A percentile compares a stretch with the other conserved stretches of the same genome.
These are phyloP conservation scores for Saccopteryx bilineata DNA, from an alignment of 2,113 vertebrate genomes.

Conservation along the genomic window DNA sequence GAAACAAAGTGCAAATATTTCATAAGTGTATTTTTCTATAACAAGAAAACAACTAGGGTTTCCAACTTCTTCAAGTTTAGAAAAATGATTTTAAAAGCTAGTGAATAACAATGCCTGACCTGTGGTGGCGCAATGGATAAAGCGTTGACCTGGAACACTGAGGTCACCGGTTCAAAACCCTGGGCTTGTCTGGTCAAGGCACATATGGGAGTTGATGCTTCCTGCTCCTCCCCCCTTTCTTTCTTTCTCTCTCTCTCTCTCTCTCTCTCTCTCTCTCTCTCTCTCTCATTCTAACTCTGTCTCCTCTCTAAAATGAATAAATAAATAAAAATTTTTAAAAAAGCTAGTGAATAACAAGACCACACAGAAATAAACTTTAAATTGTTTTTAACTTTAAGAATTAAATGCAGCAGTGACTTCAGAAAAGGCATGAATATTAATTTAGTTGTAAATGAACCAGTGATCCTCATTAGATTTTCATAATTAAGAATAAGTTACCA, in stretches of 20 bases:
- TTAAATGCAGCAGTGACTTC: constrained; percentile 4
- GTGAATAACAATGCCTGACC: not conserved
- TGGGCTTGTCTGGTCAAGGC: too few species aligned
- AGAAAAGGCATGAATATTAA: not conserved
- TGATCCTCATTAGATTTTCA: not conserved
- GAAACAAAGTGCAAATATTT: constrained; percentile 73
- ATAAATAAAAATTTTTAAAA: not conserved
- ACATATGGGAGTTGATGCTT: too few species aligned
- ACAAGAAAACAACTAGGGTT: constrained; percentile 60
- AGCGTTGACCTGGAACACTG: too few species aligned
- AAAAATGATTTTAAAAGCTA: constrained; percentile 13
- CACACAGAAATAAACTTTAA: not conserved
- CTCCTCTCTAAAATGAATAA: too few species aligned
- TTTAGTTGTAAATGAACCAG: not conserved
- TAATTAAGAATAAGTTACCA: not conserved
- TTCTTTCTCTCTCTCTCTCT: too few species aligned
- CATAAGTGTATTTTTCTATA: constrained; percentile 62
- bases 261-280: too few species aligned
- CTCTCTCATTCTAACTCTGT: too few species aligned
- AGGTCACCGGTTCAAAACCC: too few species aligned
- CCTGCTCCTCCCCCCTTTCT: too few species aligned
- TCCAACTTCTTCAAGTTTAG: constrained; percentile 37
- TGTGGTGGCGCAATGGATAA: too few species aligned
- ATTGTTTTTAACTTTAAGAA: constrained; percentile 57
- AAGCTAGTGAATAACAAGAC: not conserved